Percentiles rank a stretch among this genome's conserved stretches.
These are phyloP conservation scores for Noctua fimbriata DNA, from an alignment of 2,888 invertebrate genomes.

Conservation along the genomic window DNA sequence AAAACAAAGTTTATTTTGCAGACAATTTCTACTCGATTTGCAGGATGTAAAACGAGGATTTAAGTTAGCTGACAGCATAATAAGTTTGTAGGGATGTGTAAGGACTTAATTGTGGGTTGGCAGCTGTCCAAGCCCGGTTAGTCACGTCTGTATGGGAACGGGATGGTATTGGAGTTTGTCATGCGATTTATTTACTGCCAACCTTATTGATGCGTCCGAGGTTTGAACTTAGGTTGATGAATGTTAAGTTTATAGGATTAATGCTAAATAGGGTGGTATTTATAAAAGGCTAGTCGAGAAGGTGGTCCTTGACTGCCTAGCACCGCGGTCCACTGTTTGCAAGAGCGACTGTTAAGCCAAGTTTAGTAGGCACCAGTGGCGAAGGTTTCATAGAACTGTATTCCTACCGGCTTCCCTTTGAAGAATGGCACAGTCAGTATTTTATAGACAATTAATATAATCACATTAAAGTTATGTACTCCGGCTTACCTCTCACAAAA, in stretches of 20 bases:
- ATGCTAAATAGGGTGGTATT: background rate
- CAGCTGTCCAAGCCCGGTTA: slow-evolving; percentile 52
- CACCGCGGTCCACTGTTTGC: background rate
- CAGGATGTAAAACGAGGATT: slow-evolving; percentile 35
- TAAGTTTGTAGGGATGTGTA: slow-evolving; percentile 51
- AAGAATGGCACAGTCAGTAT: no score
- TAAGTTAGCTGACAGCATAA: slow-evolving; percentile 45
- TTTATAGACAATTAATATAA: no score
- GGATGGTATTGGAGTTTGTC: slow-evolving; percentile 56
- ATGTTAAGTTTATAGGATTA: background rate
- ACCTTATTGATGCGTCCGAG: slow-evolving; percentile 37
- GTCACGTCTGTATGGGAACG: slow-evolving; percentile 55
- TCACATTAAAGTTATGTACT: no score
- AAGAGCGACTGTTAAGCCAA: background rate
- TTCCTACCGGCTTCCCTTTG: no score
- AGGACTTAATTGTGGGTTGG: slow-evolving; percentile 56
- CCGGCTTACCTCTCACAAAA: no score
- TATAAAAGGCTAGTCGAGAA: background rate
- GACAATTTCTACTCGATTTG: slow-evolving; percentile 13
- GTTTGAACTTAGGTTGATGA: slow-evolving; percentile 10
- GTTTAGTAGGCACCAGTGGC: background rate
- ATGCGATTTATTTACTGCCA: slow-evolving; percentile 46
- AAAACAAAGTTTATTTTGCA: slow-evolving; percentile 46
- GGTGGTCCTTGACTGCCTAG: background rate
- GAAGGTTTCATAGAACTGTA: no score